These are phyloP conservation scores for Amphipyra tragopoginis DNA, from an alignment of 2,888 invertebrate species.

Conservation along the genomic window DNA sequence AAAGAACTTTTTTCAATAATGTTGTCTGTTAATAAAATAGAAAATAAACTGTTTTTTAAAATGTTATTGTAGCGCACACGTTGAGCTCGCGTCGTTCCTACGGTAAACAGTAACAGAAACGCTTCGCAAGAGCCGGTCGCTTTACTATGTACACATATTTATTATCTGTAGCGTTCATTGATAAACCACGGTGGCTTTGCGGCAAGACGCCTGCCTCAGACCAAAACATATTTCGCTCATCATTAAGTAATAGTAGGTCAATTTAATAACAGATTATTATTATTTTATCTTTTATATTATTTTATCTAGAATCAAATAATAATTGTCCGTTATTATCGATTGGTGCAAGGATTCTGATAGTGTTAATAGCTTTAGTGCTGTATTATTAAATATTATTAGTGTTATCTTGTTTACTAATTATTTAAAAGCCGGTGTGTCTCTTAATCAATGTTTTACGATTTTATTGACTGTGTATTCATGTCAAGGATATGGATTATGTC, in stretches of 20 bases:
- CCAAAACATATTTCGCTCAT: not conserved
- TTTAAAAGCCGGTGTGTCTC: too few relatives aligned
- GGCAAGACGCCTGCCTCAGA: not conserved
- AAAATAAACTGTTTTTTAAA: constrained; percentile 10
- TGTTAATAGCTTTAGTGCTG: constrained; percentile 8
- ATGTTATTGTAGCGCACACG: constrained; percentile 43
- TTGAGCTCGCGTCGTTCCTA: constrained; percentile 40
- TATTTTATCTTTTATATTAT: not conserved
- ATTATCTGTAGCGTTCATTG: constrained; percentile 53
- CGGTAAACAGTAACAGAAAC: constrained; percentile 35
- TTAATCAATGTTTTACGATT: too few relatives aligned
- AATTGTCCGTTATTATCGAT: constrained; percentile 10
- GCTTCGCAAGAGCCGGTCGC: constrained; percentile 8
- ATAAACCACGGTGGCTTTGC: constrained; percentile 39
- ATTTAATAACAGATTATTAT: constrained; percentile 12
- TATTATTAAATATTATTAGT: constrained; percentile 16
- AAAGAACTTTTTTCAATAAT: not conserved
- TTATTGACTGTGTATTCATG: not conserved
- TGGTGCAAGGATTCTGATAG: constrained; percentile 6
- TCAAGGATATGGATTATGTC: too few relatives aligned
- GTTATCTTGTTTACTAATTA: not conserved
- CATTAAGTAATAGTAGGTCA: not conserved
- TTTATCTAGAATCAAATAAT: not conserved
- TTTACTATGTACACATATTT: constrained; percentile 36
- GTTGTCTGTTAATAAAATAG: not conserved